Evolutionary conservation across 2,797 vertebrate genomes (phyloP).

Genomic region (Cyclura pinguis): DNA sequence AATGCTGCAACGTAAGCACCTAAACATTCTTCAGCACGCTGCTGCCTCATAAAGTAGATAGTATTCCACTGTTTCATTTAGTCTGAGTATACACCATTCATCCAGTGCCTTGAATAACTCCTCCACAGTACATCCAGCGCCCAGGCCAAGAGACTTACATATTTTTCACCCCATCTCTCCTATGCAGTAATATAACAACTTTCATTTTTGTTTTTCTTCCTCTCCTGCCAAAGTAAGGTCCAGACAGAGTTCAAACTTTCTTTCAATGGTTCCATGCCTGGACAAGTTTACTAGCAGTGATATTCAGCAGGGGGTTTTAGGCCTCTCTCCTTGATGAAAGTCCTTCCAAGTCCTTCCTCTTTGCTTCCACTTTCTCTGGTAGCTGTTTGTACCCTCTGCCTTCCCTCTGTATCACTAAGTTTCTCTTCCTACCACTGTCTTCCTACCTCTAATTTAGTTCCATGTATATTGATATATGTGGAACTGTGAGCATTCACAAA

Average conservation of each 20-base stretch:
- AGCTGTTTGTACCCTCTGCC: too few species aligned
- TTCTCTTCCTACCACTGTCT: too few species aligned
- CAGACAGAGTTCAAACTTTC: background rate
- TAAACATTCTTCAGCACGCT: background rate
- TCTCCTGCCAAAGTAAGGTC: too few species aligned
- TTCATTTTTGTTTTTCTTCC: too few species aligned
- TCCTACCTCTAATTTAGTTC: too few species aligned
- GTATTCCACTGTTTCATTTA: background rate
- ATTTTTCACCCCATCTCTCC: background rate
- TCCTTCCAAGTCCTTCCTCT: background rate
- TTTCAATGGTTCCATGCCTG: background rate
- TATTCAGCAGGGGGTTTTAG: background rate
- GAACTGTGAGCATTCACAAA: too few species aligned
- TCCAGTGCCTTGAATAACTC: background rate
- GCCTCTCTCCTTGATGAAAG: background rate
- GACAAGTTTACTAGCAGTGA: background rate
- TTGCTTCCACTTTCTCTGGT: background rate
- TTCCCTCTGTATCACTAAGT: too few species aligned
- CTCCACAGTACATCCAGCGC: background rate
- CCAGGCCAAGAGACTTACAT: background rate
- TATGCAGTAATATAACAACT: too few species aligned
- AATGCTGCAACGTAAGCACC: too few species aligned
- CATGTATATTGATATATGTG: too few species aligned
- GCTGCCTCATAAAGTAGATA: background rate
- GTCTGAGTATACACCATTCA: background rate